Base-by-base conservation (phyloP, 2,113 vertebrate genomes). In the Protomyctophum bolini region DNA sequence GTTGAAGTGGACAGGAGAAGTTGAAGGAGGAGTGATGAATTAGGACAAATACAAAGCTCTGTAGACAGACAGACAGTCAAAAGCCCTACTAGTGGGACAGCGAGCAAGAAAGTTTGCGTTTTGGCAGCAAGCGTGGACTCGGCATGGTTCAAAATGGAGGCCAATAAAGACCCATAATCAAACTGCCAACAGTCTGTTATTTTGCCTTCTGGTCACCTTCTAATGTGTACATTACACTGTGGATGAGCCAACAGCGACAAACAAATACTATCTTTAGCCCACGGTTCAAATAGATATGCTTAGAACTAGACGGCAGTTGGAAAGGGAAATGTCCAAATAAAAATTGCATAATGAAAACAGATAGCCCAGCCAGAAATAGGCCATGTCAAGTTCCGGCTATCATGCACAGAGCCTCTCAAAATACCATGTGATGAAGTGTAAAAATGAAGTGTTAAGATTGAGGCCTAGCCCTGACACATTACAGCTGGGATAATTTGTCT, bases 201-300 rank as follows among this genome's bases (percentile, higher is more conserved):
- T 65, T 8, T 72, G 52, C 33, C 50, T 72, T 70, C 33, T 41
- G 33, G 33, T 41, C 12, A 59, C 15, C 57, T 71, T 68, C 49
- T 45, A 6, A 58, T 58, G 46, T 56, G n/a, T 50, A 75, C 10
- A 12, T 48, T 55, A 66, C 45, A 75, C n/a, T 15, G 55, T 57
- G 15, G 55, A 21, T 57, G n/a, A 57, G 14, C 8, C 15, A 21
- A 15, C n/a, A 67, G 52, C 66, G 76, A n/a, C 68, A 62, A 79
- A n/a, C 68, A 62, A 79, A 80, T 69, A 79, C 54, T 68, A 82
- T 68, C 63, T 82, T 28, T 41, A 29, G 62, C 28, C 56, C n/a
- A 68, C 47, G 56, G 57, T 68, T n/a, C 55, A 7, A 0, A 10
- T 15, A 10, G 28, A 33, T 14, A 29, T 58, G 45, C 10, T 41